A percentile compares a stretch with the other conserved stretches of the same genome.
These are phyloP conservation scores for Tragulus kanchil DNA, from an alignment of 2,113 vertebrate genomes.

Conservation along the genomic window DNA sequence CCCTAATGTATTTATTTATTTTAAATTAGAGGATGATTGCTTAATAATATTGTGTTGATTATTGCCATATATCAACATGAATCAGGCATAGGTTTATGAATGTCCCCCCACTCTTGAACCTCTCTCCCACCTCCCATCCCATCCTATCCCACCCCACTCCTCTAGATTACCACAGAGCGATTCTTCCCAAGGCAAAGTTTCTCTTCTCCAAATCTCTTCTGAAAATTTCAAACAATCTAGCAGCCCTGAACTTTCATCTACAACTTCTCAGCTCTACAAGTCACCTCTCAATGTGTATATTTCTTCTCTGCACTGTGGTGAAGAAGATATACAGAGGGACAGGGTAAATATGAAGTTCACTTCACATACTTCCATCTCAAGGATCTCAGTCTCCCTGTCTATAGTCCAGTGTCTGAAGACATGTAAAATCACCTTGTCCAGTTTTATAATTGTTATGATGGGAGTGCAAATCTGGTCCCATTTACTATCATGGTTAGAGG, in stretches of 20 bases:
- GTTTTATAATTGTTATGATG: background rate
- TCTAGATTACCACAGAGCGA: background rate
- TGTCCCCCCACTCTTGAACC: background rate
- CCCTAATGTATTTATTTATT: background rate
- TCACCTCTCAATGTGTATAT: background rate
- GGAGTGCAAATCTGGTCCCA: background rate
- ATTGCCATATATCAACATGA: background rate
- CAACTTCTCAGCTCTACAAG: background rate
- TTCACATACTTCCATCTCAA: background rate
- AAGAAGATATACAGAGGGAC: background rate
- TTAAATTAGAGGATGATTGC: background rate
- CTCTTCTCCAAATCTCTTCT: background rate
- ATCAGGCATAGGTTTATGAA: background rate
- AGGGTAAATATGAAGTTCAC: background rate
- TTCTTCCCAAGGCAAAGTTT: background rate
- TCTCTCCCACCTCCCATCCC: background rate
- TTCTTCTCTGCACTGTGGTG: background rate
- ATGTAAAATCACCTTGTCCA: background rate
- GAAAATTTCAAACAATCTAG: background rate
- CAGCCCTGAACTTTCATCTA: background rate
- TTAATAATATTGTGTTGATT: background rate
- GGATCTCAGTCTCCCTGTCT: background rate
- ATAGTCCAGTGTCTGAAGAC: background rate
- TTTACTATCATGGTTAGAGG: background rate
- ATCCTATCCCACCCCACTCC: background rate